Evolutionary conservation across 2,113 vertebrate species (phyloP).

Genomic region (Salvator merianae): DNA sequence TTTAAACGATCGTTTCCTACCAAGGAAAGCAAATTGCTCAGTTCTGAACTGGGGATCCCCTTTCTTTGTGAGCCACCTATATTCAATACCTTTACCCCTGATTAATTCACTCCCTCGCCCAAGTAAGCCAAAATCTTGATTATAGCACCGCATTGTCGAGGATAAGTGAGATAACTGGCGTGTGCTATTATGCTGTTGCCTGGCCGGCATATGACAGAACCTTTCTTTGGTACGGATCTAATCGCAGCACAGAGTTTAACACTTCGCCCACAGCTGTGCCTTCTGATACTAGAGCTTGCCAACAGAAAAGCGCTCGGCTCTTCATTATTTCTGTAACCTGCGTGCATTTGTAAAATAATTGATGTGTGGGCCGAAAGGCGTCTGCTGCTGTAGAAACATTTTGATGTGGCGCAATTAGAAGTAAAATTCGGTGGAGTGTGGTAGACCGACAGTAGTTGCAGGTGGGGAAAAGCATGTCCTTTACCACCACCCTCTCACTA

Average conservation of each 20-base stretch:
- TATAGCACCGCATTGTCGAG: slow-evolving; percentile 26
- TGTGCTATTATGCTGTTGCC: slow-evolving; percentile 38
- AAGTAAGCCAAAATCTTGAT: neutral
- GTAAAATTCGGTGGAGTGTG: slow-evolving; percentile 60
- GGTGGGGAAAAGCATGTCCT: slow-evolving; percentile 29
- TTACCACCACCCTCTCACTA: slow-evolving; percentile 1
- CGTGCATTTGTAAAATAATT: slow-evolving; percentile 82
- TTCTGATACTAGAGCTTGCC: slow-evolving; percentile 63
- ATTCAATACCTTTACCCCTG: too few relatives aligned
- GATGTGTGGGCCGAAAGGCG: slow-evolving; percentile 79
- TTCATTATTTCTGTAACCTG: slow-evolving; percentile 81
- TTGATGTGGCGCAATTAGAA: slow-evolving; percentile 63
- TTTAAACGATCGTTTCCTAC: too few relatives aligned
- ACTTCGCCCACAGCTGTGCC: slow-evolving; percentile 68
- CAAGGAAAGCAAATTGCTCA: too few relatives aligned
- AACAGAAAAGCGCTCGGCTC: slow-evolving; percentile 61
- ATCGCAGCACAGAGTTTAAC: slow-evolving; percentile 44
- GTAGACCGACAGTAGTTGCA: slow-evolving; percentile 58
- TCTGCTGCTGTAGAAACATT: slow-evolving; percentile 78
- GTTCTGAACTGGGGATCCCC: too few relatives aligned
- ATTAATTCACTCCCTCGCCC: too few relatives aligned
- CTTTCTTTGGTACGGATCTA: slow-evolving; percentile 35
- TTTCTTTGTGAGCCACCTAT: too few relatives aligned
- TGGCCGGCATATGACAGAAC: slow-evolving; percentile 17
- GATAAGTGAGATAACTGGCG: slow-evolving; percentile 25